Evolutionary conservation across 1,140 invertebrate genomes (phyloP).

Genomic region (Melitaea cinxia): DNA sequence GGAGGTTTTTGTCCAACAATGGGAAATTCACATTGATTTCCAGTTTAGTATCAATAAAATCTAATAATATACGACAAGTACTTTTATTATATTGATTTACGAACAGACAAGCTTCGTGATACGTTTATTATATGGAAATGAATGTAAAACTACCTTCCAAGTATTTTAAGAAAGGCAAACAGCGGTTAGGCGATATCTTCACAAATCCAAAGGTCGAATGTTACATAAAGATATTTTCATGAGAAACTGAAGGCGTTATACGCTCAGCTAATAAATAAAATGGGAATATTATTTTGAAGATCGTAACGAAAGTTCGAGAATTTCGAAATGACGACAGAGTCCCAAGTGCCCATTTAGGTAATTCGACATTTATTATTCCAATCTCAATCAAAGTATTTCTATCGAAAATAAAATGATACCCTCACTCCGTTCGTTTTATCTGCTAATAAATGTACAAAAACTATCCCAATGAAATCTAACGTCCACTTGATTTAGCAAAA

Average conservation of each 20-base stretch:
- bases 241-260: not conserved
- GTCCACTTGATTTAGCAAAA: not conserved
- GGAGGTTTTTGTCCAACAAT: too few relatives aligned
- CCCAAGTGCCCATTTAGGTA: not conserved
- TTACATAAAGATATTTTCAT: constrained; percentile 4
- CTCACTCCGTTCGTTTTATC: not conserved
- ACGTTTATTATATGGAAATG: not conserved
- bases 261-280: not conserved
- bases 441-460: not conserved
- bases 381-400: not conserved
- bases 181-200: constrained; percentile 8
- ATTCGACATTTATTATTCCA: not conserved
- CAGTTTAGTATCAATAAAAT: too few relatives aligned
- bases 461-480: not conserved
- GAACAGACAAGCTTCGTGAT: not conserved
- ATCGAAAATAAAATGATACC: not conserved
- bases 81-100: too few relatives aligned
- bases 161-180: not conserved
- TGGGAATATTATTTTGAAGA: not conserved
- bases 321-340: not conserved
- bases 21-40: too few relatives aligned
- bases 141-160: not conserved
- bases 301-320: not conserved
- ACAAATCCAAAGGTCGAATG: not conserved
- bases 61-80: too few relatives aligned